Evolutionary conservation across 2,797 vertebrate genomes (phyloP).

Genomic region (Chaenodraco wilsoni): DNA sequence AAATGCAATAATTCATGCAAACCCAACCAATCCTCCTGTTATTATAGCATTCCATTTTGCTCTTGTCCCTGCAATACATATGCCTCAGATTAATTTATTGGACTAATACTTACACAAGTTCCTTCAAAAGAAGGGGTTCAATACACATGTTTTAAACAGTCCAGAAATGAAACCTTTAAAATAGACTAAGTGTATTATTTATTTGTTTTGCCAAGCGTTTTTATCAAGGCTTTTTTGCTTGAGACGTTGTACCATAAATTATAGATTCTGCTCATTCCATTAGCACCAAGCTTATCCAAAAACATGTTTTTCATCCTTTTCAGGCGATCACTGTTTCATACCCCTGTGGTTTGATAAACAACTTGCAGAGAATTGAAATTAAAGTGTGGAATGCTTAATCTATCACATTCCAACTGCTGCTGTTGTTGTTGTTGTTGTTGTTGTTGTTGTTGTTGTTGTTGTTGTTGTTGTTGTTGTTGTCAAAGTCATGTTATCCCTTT

Average conservation of each 20-base stretch:
- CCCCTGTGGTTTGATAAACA: constrained; percentile 8
- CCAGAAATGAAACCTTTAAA: background rate
- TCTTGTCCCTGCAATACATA: constrained; percentile 3
- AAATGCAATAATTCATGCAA: constrained; percentile 33
- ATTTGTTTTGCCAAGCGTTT: background rate
- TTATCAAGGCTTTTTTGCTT: background rate
- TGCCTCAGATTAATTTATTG: constrained; percentile 1
- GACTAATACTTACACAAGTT: constrained; percentile 9
- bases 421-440: background rate
- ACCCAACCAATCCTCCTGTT: constrained; percentile 11
- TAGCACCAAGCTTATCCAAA: background rate
- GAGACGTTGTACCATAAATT: background rate
- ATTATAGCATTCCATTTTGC: constrained; percentile 19
- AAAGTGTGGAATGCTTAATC: constrained; percentile 6
- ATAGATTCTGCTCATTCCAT: background rate
- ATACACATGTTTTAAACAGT: background rate
- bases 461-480: constrained; percentile 6
- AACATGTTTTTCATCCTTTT: background rate
- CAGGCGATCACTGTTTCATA: background rate
- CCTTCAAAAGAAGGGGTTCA: background rate
- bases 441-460: background rate
- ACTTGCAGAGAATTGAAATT: background rate
- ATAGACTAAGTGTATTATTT: background rate
- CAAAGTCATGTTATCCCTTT: constrained; percentile 11
- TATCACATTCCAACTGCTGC: constrained; percentile 1